These are phyloP conservation scores for Maconellicoccus hirsutus DNA, from an alignment of 1,140 invertebrate species.

Conservation along the genomic window DNA sequence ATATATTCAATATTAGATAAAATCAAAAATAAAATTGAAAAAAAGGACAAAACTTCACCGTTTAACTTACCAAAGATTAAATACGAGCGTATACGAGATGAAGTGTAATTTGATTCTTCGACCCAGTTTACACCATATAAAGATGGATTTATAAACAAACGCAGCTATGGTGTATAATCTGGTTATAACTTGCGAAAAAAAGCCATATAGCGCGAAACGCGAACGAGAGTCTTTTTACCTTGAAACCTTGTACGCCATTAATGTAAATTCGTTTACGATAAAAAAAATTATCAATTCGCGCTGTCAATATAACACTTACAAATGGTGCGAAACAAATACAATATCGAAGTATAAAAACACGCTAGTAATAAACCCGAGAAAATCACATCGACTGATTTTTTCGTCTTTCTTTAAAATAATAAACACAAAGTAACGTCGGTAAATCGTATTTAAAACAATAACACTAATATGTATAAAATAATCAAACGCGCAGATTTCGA, in stretches of 20 bases:
- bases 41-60: not conserved
- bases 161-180: too few relatives aligned
- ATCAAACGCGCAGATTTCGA: not conserved
- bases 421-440: not conserved
- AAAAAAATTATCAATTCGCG: not conserved
- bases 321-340: not conserved
- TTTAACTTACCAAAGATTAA: not conserved
- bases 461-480: not conserved
- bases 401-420: not conserved
- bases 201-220: not conserved
- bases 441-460: not conserved
- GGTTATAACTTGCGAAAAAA: too few relatives aligned
- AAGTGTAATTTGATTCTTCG: not conserved
- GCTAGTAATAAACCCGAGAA: too few relatives aligned
- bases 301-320: not conserved
- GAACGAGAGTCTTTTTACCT: not conserved
- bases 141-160: too few relatives aligned
- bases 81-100: not conserved
- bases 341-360: not conserved
- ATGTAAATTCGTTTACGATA: not conserved
- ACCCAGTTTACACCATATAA: too few relatives aligned
- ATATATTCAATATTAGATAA: not conserved
- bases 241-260: not conserved
- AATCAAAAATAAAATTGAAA: not conserved
- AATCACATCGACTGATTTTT: too few relatives aligned